A percentile compares a stretch with the other conserved stretches of the same genome.
Conservation (phyloP, 1,140 invertebrate species). For the Caenorhabditis remanei region DNA sequence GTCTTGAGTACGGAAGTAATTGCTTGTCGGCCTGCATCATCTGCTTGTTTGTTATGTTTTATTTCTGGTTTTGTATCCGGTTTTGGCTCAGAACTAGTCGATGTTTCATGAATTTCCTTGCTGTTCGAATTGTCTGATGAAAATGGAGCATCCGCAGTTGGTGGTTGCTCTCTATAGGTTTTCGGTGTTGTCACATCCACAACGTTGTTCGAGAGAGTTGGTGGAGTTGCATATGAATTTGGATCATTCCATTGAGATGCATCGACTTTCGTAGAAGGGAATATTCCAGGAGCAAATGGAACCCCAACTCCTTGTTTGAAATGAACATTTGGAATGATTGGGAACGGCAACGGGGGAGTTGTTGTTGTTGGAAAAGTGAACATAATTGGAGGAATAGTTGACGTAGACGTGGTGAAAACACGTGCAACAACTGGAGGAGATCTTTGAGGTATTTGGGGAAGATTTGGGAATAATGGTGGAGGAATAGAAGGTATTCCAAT, state of each 20-base stretch:
- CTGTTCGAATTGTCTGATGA: slow-evolving; percentile 31
- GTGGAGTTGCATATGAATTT: slow-evolving; percentile 28
- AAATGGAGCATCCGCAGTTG: slow-evolving; percentile 39
- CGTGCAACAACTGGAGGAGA: slow-evolving; percentile 40
- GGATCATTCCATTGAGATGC: slow-evolving; percentile 43
- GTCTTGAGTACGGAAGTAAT: slow-evolving; percentile 39
- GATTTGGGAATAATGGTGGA: background rate
- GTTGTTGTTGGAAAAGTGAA: slow-evolving; percentile 47
- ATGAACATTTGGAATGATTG: slow-evolving; percentile 45
- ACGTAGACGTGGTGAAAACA: slow-evolving; percentile 20
- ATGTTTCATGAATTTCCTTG: slow-evolving; percentile 9
- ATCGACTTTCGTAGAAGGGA: background rate
- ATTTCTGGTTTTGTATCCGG: background rate
- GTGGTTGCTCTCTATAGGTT: slow-evolving; percentile 37
- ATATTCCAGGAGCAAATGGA: slow-evolving; percentile 33
- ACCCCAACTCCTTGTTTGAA: slow-evolving; percentile 40
- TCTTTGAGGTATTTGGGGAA: slow-evolving; percentile 44
- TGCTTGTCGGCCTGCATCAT: background rate
- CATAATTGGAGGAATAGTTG: slow-evolving; percentile 10
- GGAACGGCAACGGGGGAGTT: slow-evolving; percentile 6
- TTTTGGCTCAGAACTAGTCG: background rate
- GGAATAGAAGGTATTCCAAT: background rate
- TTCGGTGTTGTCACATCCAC: slow-evolving; percentile 26
- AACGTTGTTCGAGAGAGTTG: background rate
- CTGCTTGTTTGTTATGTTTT: background rate